A percentile compares a stretch with the other conserved stretches of the same genome.
These are phyloP conservation scores for Gambusia affinis DNA, from an alignment of 2,113 vertebrate genomes.

Conservation along the genomic window DNA sequence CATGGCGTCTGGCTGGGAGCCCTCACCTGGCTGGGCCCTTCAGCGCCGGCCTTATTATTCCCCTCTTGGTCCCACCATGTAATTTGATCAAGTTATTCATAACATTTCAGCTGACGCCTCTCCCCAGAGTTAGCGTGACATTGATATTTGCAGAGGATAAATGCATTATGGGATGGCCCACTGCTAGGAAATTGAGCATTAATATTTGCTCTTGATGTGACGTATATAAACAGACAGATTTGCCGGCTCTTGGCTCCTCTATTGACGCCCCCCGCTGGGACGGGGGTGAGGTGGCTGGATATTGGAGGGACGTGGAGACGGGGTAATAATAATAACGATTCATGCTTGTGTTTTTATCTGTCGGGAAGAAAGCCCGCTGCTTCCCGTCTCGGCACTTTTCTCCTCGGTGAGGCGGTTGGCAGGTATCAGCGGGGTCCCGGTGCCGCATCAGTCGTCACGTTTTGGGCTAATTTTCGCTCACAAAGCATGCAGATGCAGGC, in stretches of 20 bases:
- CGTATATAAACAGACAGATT: conserved; percentile 77
- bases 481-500: conserved; percentile 55
- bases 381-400: conserved; percentile 48
- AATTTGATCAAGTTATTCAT: conserved; percentile 81
- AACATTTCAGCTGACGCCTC: conserved; percentile 73
- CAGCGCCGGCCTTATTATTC: conserved; percentile 67
- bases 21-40: conserved; percentile 63
- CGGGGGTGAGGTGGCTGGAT: conserved; percentile 41
- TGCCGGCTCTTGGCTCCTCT: conserved; percentile 64
- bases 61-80: conserved; percentile 71
- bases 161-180: conserved; percentile 74
- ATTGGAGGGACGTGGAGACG: conserved; percentile 46
- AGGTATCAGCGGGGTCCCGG: conserved; percentile 55
- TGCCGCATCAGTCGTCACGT: conserved; percentile 51
- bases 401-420: conserved; percentile 46
- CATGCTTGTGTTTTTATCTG: conserved; percentile 65
- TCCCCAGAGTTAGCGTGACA: conserved; percentile 75
- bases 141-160: conserved; percentile 81
- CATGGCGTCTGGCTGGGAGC: conserved; percentile 63
- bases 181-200: conserved; percentile 78
- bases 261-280: conserved; percentile 50
- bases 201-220: conserved; percentile 78
- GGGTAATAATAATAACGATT: conserved; percentile 69
- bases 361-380: conserved; percentile 59
- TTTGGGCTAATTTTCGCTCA: conserved; percentile 61